Percentiles rank a stretch among this genome's conserved stretches.
Evolutionary conservation across 92 coral and sea anemone species (phyloP).

Genomic region (Micromussa lordhowensis): DNA sequence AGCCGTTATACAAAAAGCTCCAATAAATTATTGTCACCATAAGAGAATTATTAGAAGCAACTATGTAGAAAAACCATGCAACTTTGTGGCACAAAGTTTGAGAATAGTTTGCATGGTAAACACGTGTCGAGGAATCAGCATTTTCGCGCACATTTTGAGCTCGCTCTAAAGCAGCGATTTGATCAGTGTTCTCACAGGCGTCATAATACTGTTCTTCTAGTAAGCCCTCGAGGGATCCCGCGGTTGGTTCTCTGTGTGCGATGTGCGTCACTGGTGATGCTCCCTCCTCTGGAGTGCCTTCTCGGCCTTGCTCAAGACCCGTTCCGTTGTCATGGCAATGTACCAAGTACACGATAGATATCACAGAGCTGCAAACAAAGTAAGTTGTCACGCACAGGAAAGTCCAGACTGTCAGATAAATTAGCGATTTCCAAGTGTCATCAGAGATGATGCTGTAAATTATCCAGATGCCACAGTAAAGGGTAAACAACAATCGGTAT

Average conservation of each 20-base stretch:
- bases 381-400: slow-evolving; percentile 63
- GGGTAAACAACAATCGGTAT: slow-evolving; percentile 62
- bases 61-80: slow-evolving; percentile 72
- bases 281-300: neutral
- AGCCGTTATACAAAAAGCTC: slow-evolving; percentile 60
- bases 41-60: slow-evolving; percentile 66
- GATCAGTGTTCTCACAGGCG: slow-evolving; percentile 1
- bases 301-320: neutral
- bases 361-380: slow-evolving; percentile 57
- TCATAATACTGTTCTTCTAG: slow-evolving; percentile 3
- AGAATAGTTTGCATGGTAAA: neutral
- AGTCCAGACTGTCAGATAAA: slow-evolving; percentile 84
- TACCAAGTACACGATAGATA: slow-evolving; percentile 27
- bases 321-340: neutral
- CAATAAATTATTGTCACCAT: slow-evolving; percentile 71
- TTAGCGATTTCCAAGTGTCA: slow-evolving; percentile 73
- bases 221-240: neutral
- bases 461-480: slow-evolving; percentile 75
- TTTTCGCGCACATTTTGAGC: neutral
- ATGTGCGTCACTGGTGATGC: neutral
- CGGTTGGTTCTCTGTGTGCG: neutral
- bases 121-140: neutral
- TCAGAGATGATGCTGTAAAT: slow-evolving; percentile 62
- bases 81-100: slow-evolving; percentile 81
- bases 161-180: neutral